Percentiles rank a stretch among this genome's conserved stretches.
Conservation (phyloP, 2,113 vertebrate genomes). For the Melanotaenia duboulayi region DNA sequence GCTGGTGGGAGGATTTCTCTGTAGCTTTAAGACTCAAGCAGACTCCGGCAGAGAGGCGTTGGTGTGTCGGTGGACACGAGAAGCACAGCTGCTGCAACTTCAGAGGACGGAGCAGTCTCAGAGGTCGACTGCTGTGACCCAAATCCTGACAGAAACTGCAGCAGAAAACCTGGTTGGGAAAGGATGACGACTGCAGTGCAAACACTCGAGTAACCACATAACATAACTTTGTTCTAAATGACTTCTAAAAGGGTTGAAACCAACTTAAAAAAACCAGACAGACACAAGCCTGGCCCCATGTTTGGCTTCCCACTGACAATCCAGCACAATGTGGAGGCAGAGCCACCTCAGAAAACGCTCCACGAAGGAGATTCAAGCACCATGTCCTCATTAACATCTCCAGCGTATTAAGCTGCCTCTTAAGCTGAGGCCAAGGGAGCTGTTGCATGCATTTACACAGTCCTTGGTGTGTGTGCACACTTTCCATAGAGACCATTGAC, state of each 20-base stretch:
- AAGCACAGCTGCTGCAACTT: constrained; percentile 23
- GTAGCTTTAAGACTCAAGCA: neutral
- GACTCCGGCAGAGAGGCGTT: neutral
- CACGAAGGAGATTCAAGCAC: constrained; percentile 15
- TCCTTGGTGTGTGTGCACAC: no score
- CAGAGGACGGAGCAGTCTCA: neutral
- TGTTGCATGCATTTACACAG: no score
- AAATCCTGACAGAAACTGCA: neutral
- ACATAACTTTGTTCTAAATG: no score
- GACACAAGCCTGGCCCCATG: no score
- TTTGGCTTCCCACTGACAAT: no score
- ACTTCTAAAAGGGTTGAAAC: no score
- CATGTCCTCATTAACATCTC: constrained; percentile 27
- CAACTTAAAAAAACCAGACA: no score
- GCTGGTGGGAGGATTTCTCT: constrained; percentile 49
- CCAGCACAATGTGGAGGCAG: no score
- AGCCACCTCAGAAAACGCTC: neutral
- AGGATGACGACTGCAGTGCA: neutral
- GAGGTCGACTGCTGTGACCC: constrained; percentile 4
- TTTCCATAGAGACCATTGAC: neutral
- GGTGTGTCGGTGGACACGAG: constrained; percentile 27
- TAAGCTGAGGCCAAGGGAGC: constrained; percentile 16
- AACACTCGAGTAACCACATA: no score
- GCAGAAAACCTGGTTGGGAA: neutral
- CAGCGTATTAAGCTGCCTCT: constrained; percentile 23